A percentile compares a stretch with the other conserved stretches of the same genome.
phyloP scores from a whole-genome alignment of 2,888 invertebrate genomes.

The Stegana nigrithorax region DNA sequence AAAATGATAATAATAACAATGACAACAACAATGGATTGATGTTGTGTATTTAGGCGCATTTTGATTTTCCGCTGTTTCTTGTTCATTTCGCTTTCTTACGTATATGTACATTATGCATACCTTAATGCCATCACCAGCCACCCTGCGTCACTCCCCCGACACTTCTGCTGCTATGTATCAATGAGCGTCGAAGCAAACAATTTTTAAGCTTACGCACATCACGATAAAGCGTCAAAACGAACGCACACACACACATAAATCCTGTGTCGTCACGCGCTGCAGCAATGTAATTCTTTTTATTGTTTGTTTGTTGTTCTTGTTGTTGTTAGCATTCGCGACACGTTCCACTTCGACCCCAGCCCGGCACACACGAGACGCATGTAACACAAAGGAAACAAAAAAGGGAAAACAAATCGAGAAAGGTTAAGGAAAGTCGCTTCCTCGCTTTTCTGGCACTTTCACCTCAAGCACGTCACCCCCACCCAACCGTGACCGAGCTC shows the following conservation, averaged over 20 bases:
- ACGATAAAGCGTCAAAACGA: not conserved
- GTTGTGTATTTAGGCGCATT: constrained; percentile 19
- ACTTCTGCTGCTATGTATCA: not conserved
- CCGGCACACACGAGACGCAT: not conserved
- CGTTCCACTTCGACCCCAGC: not conserved
- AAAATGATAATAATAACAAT: constrained; percentile 3
- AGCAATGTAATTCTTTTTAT: too few species aligned
- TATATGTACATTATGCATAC: not conserved
- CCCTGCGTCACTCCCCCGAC: not conserved
- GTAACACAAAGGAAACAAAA: not conserved
- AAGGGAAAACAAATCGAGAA: not conserved
- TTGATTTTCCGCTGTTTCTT: not conserved
- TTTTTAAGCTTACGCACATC: not conserved
- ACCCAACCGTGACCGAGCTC: too few species aligned
- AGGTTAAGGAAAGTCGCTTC: not conserved
- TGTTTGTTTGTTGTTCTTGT: not conserved
- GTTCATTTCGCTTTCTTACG: not conserved
- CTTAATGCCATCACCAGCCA: not conserved
- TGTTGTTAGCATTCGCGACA: not conserved
- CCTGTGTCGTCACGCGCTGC: not conserved
- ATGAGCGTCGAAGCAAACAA: too few species aligned
- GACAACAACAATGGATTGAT: constrained; percentile 17
- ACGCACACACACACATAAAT: not conserved
- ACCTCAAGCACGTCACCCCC: not conserved
- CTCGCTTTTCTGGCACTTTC: not conserved